Base-by-base conservation (phyloP, 2,113 vertebrate species). In the Hemiprocne comata region DNA sequence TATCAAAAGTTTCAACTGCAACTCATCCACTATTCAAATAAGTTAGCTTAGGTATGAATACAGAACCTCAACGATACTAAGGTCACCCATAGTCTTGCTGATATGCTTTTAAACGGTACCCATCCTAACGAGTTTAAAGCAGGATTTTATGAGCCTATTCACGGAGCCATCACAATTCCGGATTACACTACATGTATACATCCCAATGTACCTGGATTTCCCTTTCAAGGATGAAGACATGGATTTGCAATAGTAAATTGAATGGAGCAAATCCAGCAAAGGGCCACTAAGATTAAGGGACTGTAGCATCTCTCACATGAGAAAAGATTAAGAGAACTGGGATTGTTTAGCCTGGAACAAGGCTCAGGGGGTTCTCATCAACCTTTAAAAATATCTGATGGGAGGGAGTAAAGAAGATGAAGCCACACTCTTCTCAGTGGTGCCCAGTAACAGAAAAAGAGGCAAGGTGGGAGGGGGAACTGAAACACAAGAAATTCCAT, bases 391-490 rank as follows among this genome's bases (percentile, higher is more conserved):
- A 31, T 23, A 51, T 7, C 25, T 55, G 28, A 46, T 36, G 25
- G 11, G 20, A 87, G 11, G 42, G 11, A 87, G 5, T 17, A 66
- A 77, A 78, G 72, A 89, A 40, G 38, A 34, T 3, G 1, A 29
- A 89, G 29, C 2, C 44, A 69, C 20, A 34, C 40, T 42, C 40
- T 42, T 42, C 40, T 31, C 13, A 46, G 33, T 7, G 6, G 14
- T 75, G 33, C 16, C 16, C 16, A 29, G 18, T 20, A 85, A 71
- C 13, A 76, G 14, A 10, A 42, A n/a, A 86, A 80, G 46, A 72
- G 26, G 25, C 2, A 1, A 75, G 3, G 48, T 42, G 48, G 48
- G 8, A 5, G 18, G 10, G 46, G 34, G 51, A 92, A 67, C 0
- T 17, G 12, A 88, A 94, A 65, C 17, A 60, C 2, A 9, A 38